Evolutionary conservation across 2,113 vertebrate genomes (phyloP), one percentile per base, ranked within the genome.

Genomic region (Harpagus bidentatus): DNA sequence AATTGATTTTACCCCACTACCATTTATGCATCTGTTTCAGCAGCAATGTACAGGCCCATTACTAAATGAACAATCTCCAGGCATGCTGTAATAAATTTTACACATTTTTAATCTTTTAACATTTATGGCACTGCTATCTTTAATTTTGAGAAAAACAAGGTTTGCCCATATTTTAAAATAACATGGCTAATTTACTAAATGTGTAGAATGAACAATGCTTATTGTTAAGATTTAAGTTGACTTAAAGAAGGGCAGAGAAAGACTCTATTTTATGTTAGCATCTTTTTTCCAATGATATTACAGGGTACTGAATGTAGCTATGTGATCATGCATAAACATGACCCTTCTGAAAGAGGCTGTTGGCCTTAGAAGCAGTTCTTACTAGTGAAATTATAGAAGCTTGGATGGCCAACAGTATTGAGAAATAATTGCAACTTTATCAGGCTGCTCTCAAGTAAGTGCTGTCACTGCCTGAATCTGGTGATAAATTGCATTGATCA

Each of bases 401-500:
- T 88, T 67, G 58, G 40, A 88, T 93, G 72, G 58, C 67, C 90
- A 96, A 82, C 36, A 66, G 70, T 73, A 76, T 56, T 70, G 56
- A 93, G 95, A 85, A 95, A 90, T 81, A 96, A 93, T 92, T 97
- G 55, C 78, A 74, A 91, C 80, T 96, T 88, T 95, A 95, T 96
- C 91, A 74, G n/a, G 43, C 81, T 96, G 78, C 83, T 97, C 93
- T 91, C 78, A 88, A 96, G 81, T 88, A 93, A 86, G 62, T 76
- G 71, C 81, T 97, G 79, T 93, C 93, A 96, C 86, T 73, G 81
- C 79, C 90, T 96, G 82, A 76, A 89, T 80, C 94, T 95, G 4
- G 20, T 94, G 96, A 98, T 96, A 93, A 98, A 97, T 96, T 85
- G 58, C 94, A 91, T 95, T 89, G 97, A 96, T 97, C 93, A 40